These are phyloP conservation scores for Germaria angustata DNA, from an alignment of 2,888 invertebrate species.

Conservation along the genomic window DNA sequence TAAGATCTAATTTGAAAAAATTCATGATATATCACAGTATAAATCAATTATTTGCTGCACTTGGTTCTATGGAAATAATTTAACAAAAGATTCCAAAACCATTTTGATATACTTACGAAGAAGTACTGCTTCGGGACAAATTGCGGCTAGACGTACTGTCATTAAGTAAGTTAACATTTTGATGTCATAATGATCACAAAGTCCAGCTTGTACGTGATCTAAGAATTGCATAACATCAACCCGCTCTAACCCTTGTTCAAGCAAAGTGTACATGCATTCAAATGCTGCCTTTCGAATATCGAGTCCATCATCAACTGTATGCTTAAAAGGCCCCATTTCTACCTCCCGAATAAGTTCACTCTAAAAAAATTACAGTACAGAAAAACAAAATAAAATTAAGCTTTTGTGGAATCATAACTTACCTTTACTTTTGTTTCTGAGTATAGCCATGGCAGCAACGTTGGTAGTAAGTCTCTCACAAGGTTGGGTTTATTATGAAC, in stretches of 20 bases:
- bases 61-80: too few relatives aligned
- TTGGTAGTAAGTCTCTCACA: slow-evolving; percentile 92
- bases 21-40: too few relatives aligned
- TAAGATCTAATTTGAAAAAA: too few relatives aligned
- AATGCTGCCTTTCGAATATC: slow-evolving; percentile 99
- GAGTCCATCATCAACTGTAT: slow-evolving; percentile 97
- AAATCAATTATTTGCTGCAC: too few relatives aligned
- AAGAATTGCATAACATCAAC: slow-evolving; percentile 98
- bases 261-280: slow-evolving; percentile 99
- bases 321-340: slow-evolving; percentile 99
- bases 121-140: slow-evolving; percentile 95
- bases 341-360: slow-evolving; percentile 99
- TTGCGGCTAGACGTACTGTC: slow-evolving; percentile 94
- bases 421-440: slow-evolving; percentile 97
- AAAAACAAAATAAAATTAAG: neutral
- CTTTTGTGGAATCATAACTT: neutral
- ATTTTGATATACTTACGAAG: slow-evolving; percentile 84
- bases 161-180: slow-evolving; percentile 99
- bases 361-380: neutral
- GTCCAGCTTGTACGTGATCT: slow-evolving; percentile 97
- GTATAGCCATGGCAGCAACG: slow-evolving; percentile 95
- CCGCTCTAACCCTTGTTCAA: slow-evolving; percentile 96
- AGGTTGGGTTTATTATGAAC: slow-evolving; percentile 99
- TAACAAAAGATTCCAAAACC: too few relatives aligned
- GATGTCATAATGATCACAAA: slow-evolving; percentile 95